Percentiles rank a stretch among this genome's conserved stretches.
phyloP scores from a whole-genome alignment of 2,888 invertebrate genomes.

The Yponomeuta malinellus region DNA sequence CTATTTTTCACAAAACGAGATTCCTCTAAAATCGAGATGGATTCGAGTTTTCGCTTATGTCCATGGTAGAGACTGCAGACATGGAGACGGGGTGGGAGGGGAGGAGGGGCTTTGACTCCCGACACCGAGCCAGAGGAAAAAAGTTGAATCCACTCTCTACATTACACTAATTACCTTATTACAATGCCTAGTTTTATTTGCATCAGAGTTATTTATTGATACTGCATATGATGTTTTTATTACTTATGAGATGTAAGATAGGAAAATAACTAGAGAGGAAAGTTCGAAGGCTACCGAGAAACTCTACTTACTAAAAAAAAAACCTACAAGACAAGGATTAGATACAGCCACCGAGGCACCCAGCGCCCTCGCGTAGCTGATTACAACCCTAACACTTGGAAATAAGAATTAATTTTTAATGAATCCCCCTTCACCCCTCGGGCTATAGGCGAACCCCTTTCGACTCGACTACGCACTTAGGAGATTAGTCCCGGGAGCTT shows the following conservation, averaged over 20 bases:
- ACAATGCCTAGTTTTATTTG: conserved; percentile 28
- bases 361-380: conserved; percentile 50
- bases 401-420: conserved; percentile 76
- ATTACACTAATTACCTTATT: conserved; percentile 72
- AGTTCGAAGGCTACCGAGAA: not conserved
- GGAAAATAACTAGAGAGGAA: not conserved
- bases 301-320: not conserved
- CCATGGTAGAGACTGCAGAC: conserved; percentile 24
- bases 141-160: conserved; percentile 57
- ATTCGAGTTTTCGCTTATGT: conserved; percentile 23
- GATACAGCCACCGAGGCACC: not conserved
- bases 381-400: conserved; percentile 56
- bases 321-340: conserved; percentile 3
- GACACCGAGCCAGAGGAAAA: conserved; percentile 43
- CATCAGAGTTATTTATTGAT: not conserved
- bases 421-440: conserved; percentile 42
- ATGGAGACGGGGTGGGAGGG: conserved; percentile 43
- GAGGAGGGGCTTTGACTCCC: conserved; percentile 33
- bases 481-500: conserved; percentile 70
- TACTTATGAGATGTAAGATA: not conserved
- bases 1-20: too few species aligned
- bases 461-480: conserved; percentile 59
- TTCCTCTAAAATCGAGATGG: conserved; percentile 24
- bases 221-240: not conserved
- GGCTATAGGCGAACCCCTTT: conserved; percentile 29